Conservation (phyloP, 2,888 invertebrate genomes). For the Clitarchus hookeri region DNA sequence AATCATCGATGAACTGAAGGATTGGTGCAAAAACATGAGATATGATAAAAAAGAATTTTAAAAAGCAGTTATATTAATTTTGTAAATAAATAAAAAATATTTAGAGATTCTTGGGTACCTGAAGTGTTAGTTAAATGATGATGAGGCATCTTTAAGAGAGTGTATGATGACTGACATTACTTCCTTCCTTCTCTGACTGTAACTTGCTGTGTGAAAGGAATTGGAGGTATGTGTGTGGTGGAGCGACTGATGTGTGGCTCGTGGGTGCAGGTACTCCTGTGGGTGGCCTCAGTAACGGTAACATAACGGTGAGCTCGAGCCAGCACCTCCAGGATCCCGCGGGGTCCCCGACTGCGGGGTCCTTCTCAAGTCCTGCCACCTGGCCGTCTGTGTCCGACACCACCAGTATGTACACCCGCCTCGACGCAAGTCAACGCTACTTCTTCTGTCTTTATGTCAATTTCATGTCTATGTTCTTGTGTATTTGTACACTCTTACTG, state of each 20-base stretch:
- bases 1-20: no score
- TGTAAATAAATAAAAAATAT: no score
- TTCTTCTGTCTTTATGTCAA: not conserved
- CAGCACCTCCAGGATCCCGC: conserved; percentile 32
- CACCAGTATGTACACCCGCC: conserved; percentile 32
- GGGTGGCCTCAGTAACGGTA: conserved; percentile 41
- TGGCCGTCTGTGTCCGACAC: conserved; percentile 38
- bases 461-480: no score
- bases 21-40: no score
- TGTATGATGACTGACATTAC: not conserved
- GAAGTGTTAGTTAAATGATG: no score
- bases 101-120: no score
- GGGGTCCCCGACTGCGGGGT: conserved; percentile 34
- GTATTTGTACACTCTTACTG: no score
- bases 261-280: conserved; percentile 30
- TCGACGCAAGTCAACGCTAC: not conserved
- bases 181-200: not conserved
- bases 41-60: no score
- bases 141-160: no score
- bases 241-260: not conserved
- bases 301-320: conserved; percentile 27
- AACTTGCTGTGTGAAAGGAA: not conserved
- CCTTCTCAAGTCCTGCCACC: conserved; percentile 33
- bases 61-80: no score
- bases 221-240: not conserved